phyloP scores from a whole-genome alignment of 2,797 vertebrate species.

The Pogoniulus pusillus region DNA sequence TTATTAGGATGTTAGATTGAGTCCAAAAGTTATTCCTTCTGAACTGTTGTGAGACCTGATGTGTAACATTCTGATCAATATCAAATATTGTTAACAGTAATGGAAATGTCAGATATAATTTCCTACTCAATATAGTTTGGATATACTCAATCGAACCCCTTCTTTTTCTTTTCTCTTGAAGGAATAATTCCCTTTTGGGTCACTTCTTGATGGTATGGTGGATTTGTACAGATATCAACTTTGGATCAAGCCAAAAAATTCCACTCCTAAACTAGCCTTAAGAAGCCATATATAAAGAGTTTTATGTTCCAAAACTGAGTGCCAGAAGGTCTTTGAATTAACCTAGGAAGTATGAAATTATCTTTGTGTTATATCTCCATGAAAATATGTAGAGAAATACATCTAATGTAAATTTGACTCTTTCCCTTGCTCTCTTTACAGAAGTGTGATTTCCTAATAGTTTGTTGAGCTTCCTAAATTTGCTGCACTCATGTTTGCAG shows the following conservation, averaged over 20 bases:
- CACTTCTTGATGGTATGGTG: neutral
- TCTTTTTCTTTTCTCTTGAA: neutral
- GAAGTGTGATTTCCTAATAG: neutral
- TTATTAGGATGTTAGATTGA: neutral
- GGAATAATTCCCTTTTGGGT: neutral
- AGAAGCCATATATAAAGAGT: neutral
- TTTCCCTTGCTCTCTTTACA: neutral
- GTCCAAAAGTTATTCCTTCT: neutral
- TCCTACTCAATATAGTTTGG: neutral
- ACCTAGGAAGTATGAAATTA: neutral
- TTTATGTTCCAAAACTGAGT: neutral
- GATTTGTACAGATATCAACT: neutral
- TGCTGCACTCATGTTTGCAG: neutral
- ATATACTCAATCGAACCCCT: neutral
- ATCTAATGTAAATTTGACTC: neutral
- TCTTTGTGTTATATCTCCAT: neutral
- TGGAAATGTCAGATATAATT: neutral
- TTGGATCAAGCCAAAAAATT: neutral
- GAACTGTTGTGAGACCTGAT: neutral
- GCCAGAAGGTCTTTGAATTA: neutral
- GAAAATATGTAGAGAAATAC: neutral
- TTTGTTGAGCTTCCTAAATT: neutral
- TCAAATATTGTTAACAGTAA: slow-evolving; percentile 2
- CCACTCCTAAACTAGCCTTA: neutral
- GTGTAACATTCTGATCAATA: neutral